These are phyloP conservation scores for Cantharis lateralis DNA, from an alignment of 2,888 invertebrate species.

Conservation along the genomic window DNA sequence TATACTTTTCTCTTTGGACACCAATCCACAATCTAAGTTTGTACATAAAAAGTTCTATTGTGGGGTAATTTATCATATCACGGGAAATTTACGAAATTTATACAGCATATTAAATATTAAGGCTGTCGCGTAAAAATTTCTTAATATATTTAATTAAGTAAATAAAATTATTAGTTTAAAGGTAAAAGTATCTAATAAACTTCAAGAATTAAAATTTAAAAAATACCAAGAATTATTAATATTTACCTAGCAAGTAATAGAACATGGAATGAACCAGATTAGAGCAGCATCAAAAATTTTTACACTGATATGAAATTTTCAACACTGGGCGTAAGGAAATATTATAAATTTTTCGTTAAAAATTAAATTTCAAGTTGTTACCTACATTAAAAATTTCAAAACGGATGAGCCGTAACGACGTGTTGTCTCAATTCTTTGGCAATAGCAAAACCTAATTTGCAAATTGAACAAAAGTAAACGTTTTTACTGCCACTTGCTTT, in stretches of 20 bases:
- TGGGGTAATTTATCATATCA: not conserved
- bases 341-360: not conserved
- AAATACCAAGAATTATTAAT: not conserved
- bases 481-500: conserved; percentile 42
- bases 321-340: not conserved
- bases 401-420: conserved; percentile 52
- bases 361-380: not conserved
- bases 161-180: not conserved
- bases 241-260: not conserved
- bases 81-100: not conserved
- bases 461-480: conserved; percentile 62
- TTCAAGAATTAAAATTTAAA: not conserved
- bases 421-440: conserved; percentile 53
- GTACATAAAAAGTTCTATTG: not conserved
- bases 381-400: conserved; percentile 34
- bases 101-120: not conserved
- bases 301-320: not conserved
- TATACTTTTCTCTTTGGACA: not conserved
- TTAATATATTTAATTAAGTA: not conserved
- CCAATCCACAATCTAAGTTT: not conserved
- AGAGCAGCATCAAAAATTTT: not conserved
- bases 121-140: not conserved
- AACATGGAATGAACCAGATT: not conserved
- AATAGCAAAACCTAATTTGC: conserved; percentile 55
- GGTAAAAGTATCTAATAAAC: not conserved